Evolutionary conservation across 2,113 vertebrate genomes (phyloP), one percentile per base, ranked within the genome.

Genomic region (Bambusicola thoracicus): DNA sequence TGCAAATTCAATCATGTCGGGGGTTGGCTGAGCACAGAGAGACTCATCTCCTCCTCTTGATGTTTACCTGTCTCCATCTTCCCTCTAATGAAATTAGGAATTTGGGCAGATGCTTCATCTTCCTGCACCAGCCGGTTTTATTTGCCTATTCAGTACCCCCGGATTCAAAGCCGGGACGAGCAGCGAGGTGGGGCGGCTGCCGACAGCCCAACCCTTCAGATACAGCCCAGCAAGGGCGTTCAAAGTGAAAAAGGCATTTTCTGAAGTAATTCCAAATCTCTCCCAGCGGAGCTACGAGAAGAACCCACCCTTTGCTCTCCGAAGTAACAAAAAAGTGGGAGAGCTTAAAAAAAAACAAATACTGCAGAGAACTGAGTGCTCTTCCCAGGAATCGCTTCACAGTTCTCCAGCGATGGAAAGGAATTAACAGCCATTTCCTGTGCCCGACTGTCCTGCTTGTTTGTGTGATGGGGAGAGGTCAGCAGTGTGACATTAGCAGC

Each of bases 111-210:
- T 85, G 70, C 63, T 76, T 49, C 91, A 58, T 94, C 94, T 92
- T 79, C 72, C 94, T 85, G 34, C 65, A 90, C 74, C 2, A 89
- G 88, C 93, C 13, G 69, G 94, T 92, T 97, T 95, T 78, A 96
- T 93, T 93, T 97, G 95, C 87, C 81, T 96, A 88, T 93, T 94
- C 75, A 95, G 87, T 16, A 81, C 30, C 49, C 43, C 55, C 36
- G 83, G 66, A 95, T 90, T 90, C 73, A 81, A 85, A 90, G 75
- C 75, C 34, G 1, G 8, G 75, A 48, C 13, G 81, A 59, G 51
- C 32, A 6, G 32, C 65, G 63, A n/a, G 53, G 29, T 93, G n/a
- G 27, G 67, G 91, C 74, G 90, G 92, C 25, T 89, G 78, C 62
- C 11, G 10, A 66, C 67, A 87, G 74, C 32, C 25, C 10, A 66